These are phyloP conservation scores for Hyposoter didymator DNA, from an alignment of 2,888 invertebrate genomes.

Conservation along the genomic window DNA sequence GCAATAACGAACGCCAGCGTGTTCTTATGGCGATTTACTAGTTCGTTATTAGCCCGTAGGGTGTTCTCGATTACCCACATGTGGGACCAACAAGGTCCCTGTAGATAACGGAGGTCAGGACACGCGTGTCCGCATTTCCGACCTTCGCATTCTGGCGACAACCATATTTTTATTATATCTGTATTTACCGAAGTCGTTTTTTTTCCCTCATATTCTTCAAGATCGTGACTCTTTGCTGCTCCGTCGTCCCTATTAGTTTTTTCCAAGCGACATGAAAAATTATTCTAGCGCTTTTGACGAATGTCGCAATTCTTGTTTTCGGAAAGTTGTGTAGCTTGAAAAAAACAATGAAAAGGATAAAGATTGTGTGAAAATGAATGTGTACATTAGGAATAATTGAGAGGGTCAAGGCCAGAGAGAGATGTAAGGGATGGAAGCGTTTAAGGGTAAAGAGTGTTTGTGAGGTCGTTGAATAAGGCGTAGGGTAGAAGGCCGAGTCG, in stretches of 20 bases:
- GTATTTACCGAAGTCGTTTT: neutral
- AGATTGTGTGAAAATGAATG: neutral
- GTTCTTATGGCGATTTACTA: slow-evolving; percentile 47
- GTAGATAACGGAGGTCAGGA: slow-evolving; percentile 32
- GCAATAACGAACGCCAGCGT: slow-evolving; percentile 38
- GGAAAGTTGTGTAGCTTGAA: neutral
- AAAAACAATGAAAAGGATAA: neutral
- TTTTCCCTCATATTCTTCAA: neutral
- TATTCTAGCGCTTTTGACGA: neutral
- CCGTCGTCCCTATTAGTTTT: neutral
- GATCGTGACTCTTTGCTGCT: neutral
- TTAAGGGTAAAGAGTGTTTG: slow-evolving; percentile 47
- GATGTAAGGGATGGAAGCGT: slow-evolving; percentile 18
- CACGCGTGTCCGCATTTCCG: slow-evolving; percentile 29
- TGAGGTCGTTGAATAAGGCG: slow-evolving; percentile 38
- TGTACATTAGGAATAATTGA: slow-evolving; percentile 1
- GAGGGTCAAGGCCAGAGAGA: neutral
- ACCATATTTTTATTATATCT: neutral
- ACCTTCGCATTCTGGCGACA: slow-evolving; percentile 12
- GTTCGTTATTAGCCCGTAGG: slow-evolving; percentile 48
- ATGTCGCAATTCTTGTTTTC: neutral
- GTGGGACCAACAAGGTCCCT: slow-evolving; percentile 28
- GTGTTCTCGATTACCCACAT: slow-evolving; percentile 44
- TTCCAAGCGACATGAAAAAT: neutral
- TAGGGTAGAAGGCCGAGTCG: slow-evolving; percentile 38